A percentile compares a stretch with the other conserved stretches of the same genome.
These are phyloP conservation scores for Ridgeia piscesae DNA, from an alignment of 1,140 invertebrate species.

Conservation along the genomic window DNA sequence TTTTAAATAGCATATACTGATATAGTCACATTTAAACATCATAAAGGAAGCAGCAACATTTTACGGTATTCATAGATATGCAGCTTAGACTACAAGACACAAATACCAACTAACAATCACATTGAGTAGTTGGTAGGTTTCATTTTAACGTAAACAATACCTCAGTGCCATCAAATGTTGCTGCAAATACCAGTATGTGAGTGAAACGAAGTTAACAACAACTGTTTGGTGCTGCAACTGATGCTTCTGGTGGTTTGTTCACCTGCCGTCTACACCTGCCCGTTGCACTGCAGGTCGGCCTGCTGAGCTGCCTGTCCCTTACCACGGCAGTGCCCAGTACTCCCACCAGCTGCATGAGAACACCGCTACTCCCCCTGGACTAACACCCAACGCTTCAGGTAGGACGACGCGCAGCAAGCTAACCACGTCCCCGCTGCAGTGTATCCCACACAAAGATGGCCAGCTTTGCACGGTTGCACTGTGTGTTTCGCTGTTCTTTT, in stretches of 20 bases:
- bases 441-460: neutral
- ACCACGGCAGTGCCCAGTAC: slow-evolving; percentile 54
- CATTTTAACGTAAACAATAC: neutral
- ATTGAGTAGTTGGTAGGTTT: too few relatives aligned
- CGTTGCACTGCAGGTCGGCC: slow-evolving; percentile 27
- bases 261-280: neutral
- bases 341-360: slow-evolving; percentile 46
- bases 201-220: too few relatives aligned
- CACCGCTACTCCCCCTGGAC: slow-evolving; percentile 35
- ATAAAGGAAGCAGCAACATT: too few relatives aligned
- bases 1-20: too few relatives aligned
- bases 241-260: neutral
- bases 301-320: slow-evolving; percentile 50
- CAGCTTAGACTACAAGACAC: too few relatives aligned
- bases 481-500: neutral
- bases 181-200: neutral
- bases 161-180: neutral
- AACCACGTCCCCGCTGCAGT: slow-evolving; percentile 20
- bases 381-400: slow-evolving; percentile 53
- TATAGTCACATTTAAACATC: too few relatives aligned
- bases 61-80: too few relatives aligned
- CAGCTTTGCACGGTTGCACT: neutral
- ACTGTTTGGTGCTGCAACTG: too few relatives aligned
- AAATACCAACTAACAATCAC: too few relatives aligned
- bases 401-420: slow-evolving; percentile 18